These are phyloP conservation scores for Sciurus carolinensis DNA, from an alignment of 2,797 vertebrate species.

Conservation along the genomic window DNA sequence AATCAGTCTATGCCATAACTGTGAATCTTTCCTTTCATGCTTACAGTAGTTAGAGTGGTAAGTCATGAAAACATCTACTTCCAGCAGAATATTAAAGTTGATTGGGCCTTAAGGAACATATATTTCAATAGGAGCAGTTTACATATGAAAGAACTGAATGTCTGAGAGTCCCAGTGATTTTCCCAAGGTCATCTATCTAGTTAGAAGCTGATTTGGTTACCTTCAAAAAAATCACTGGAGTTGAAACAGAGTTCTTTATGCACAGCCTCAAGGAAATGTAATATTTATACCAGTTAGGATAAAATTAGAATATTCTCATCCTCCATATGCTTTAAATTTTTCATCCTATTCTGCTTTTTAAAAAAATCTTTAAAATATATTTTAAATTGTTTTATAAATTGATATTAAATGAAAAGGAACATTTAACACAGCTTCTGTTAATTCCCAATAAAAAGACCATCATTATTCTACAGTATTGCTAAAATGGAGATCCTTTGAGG, in stretches of 20 bases:
- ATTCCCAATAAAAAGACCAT: neutral
- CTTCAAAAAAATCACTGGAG: constrained; percentile 44
- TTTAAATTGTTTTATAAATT: constrained; percentile 31
- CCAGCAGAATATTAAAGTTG: constrained; percentile 20
- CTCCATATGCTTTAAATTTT: constrained; percentile 1
- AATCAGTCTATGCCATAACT: neutral
- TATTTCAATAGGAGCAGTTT: constrained; percentile 57
- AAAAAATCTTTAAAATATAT: constrained; percentile 38
- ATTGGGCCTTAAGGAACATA: constrained; percentile 33
- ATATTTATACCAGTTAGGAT: constrained; percentile 62
- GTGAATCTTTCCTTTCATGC: neutral
- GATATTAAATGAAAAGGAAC: neutral
- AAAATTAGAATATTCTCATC: constrained; percentile 39
- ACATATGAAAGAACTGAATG: constrained; percentile 36
- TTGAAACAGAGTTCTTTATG: constrained; percentile 65
- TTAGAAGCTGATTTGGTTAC: constrained; percentile 59
- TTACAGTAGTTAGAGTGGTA: neutral
- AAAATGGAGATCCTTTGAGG: neutral
- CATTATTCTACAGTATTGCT: neutral
- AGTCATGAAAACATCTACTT: constrained; percentile 36
- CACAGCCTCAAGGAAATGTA: constrained; percentile 53
- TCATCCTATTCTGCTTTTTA: neutral
- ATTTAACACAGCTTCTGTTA: neutral
- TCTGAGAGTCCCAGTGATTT: constrained; percentile 55
- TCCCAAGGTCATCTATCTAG: constrained; percentile 45